Base-by-base conservation (phyloP, 2,888 invertebrate species). In the Philhelius pedissequus region DNA sequence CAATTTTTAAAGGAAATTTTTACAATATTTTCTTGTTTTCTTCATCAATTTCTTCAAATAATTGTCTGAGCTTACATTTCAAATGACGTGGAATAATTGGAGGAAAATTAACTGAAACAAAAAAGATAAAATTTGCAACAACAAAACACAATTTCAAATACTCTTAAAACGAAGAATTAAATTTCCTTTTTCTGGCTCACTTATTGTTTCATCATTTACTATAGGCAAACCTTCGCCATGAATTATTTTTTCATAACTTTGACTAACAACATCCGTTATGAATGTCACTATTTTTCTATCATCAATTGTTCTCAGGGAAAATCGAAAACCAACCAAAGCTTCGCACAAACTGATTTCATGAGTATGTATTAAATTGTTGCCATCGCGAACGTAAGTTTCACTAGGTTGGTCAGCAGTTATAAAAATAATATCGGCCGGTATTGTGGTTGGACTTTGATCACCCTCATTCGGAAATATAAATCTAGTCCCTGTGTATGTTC, bases 381-480 rank as follows among this genome's bases (percentile, higher is more conserved):
- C 94, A 40, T 95, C 94, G 0, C 90, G 87, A 35, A 92, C 90
- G 90, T 94, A 97, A 0, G 91, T 90, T 0, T 94, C 93, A 89
- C 96, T 95, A 0, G 94, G 94, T 76, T 94, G 93, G 87, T 96
- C 96, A 89, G 95, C 94, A 0, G 94, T 94, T 70, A 95, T 92
- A 88, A 96, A 96, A 80, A 96, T 92, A 0, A 96, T 94, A 89
- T 96, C 96, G 27, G 95, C 96, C 90, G 91, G 88, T 88, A 92
- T 89, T 74, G 94, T 94, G 3, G 94, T 94, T 0, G 96, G 95
- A 27, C 94, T 94, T 87, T 96, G 95, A 90, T 97, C 96, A 0
- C 97, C 97, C 90, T 96, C 96, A 88, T 95, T 95, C 40, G 94
- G 94, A 89, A 96, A 97, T 82, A 93, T 92, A 58, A 96, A 94